Evolutionary conservation across 2,888 invertebrate species (phyloP).

Genomic region (Agrotis exclamationis): DNA sequence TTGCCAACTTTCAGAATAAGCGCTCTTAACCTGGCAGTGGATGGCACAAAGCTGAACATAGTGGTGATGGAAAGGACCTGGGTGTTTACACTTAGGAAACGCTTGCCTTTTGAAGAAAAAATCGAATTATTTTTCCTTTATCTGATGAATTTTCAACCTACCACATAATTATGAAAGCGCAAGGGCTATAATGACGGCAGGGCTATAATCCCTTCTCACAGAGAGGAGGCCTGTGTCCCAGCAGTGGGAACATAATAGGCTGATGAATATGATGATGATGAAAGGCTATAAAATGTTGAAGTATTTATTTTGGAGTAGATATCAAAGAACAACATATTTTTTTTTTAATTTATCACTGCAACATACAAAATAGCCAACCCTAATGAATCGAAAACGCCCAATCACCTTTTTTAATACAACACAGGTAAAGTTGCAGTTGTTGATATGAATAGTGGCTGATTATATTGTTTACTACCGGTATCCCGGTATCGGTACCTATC

Average conservation of each 20-base stretch:
- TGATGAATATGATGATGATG: no score
- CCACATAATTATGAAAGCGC: no score
- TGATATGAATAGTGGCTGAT: conserved; percentile 87
- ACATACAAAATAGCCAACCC: conserved; percentile 53
- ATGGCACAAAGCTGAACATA: neutral
- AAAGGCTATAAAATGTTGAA: no score
- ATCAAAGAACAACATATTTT: neutral
- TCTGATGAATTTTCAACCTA: no score
- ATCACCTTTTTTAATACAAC: conserved; percentile 89
- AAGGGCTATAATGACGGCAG: neutral
- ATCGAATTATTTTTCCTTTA: no score
- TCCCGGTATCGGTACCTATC: conserved; percentile 74
- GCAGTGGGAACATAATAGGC: no score
- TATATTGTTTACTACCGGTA: conserved; percentile 87
- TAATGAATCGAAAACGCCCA: conserved; percentile 78
- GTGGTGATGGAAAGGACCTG: neutral
- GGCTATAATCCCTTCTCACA: no score
- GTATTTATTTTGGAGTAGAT: neutral
- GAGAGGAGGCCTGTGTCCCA: no score
- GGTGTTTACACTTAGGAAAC: no score
- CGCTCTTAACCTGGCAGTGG: no score
- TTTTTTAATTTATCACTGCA: neutral
- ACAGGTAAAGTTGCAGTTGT: conserved; percentile 74
- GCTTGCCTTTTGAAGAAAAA: no score
- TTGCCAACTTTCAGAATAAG: no score